Base-by-base conservation (phyloP, 1,140 invertebrate species). In the Tetragonula clypearis region DNA sequence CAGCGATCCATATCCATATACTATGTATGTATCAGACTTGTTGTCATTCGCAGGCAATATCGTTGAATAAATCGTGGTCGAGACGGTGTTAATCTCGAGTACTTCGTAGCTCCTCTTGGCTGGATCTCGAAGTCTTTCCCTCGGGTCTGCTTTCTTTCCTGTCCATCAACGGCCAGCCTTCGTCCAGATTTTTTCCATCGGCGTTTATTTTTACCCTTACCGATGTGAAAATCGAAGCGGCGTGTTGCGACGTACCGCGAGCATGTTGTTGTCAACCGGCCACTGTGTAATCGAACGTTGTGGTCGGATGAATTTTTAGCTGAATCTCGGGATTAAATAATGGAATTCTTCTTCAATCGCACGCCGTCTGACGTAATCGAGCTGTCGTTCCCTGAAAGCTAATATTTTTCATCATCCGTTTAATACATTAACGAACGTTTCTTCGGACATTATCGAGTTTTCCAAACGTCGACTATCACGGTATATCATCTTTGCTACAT, bases 241-340 rank as follows among this genome's bases (percentile, higher is more conserved):
- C 3, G 55, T 62, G 26, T 21, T 30, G 14, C 14, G 6, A 26
- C 23, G 15, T 9, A 15, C 2, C 5, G 30, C 11, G 3, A 9
- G 35, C n/a, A n/a, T 35, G 66, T 19, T 23, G 41, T 8, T 15
- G 49, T 72, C 21, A 4, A 49, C 41, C 11, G 35, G 71, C 19
- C 71, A 30, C 17, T 23, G 35, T 68, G 81, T 77, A 68, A 77
- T 82, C 72, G 74, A 83, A 78, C 69, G 78, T 69, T 12, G 75
- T 21, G 30, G 55, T n/a, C 2, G 35, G 41, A n/a, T 6, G 35
- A 66, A 69, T 83, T 83, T 78, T 78, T 78, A 30, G 23, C 75
- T 15, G 30, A 68, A 21, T 21, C 30, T 30, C 30, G 66, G 14
- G 15, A 73, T 15, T 23, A 1, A 72, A 17, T 49, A 53, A 72